These are phyloP conservation scores for Leptothorax acervorum DNA, from an alignment of 2,888 invertebrate species.

Conservation along the genomic window DNA sequence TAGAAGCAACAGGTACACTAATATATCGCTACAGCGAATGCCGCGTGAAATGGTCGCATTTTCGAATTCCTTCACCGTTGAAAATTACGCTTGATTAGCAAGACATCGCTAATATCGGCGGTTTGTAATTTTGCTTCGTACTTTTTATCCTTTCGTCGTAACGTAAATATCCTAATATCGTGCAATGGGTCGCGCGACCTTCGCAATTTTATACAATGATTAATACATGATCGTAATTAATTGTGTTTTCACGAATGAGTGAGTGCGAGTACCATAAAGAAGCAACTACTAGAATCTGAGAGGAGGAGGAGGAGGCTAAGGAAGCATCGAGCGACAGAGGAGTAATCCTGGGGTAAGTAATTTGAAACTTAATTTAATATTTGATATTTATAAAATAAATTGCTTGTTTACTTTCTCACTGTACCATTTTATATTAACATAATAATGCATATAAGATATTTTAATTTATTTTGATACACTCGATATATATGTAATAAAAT, in stretches of 20 bases:
- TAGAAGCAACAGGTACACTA: slow-evolving; percentile 21
- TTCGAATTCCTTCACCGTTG: neutral
- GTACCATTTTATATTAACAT: neutral
- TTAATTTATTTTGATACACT: neutral
- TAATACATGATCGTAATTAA: neutral
- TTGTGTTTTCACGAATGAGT: neutral
- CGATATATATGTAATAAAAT: neutral
- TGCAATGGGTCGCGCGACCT: neutral
- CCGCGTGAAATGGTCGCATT: neutral
- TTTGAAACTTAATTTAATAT: neutral
- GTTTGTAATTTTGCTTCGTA: neutral
- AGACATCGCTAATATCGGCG: neutral
- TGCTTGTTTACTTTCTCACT: neutral
- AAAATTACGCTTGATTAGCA: neutral
- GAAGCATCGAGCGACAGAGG: no score
- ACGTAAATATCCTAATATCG: neutral
- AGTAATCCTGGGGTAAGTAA: neutral
- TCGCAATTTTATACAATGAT: neutral
- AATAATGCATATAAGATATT: neutral
- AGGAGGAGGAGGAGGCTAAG: neutral
- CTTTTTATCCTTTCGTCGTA: neutral
- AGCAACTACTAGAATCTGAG: neutral
- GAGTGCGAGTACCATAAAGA: neutral
- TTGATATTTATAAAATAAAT: neutral
- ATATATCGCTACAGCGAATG: neutral